These are phyloP conservation scores for Fragum sueziense DNA, from an alignment of 2,888 invertebrate genomes.

Conservation along the genomic window DNA sequence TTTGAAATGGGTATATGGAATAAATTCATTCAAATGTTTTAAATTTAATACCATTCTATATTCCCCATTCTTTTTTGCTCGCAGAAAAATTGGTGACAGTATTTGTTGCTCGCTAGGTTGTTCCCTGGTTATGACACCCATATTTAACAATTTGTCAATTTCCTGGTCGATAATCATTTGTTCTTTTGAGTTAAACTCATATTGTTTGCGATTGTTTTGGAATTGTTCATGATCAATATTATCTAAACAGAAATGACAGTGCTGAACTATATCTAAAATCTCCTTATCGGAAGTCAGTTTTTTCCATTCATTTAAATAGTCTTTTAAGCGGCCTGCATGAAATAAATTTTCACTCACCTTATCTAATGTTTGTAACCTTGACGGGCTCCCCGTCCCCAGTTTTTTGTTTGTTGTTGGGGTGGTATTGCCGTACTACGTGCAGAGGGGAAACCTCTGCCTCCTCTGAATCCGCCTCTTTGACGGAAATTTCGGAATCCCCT, in stretches of 20 bases:
- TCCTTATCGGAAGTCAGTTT: conserved; percentile 30
- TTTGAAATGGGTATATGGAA: conserved; percentile 53
- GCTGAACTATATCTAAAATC: conserved; percentile 38
- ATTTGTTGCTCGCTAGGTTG: conserved; percentile 6
- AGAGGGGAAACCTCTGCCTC: background rate
- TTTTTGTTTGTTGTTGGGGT: conserved; percentile 22
- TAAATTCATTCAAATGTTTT: conserved; percentile 41
- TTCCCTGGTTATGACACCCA: conserved; percentile 16
- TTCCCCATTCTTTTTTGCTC: conserved; percentile 48
- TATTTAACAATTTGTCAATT: conserved; percentile 28
- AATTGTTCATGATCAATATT: background rate
- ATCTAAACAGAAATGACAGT: conserved; percentile 37
- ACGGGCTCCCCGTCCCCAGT: background rate
- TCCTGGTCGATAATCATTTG: conserved; percentile 12
- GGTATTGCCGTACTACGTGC: background rate
- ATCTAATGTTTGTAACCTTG: background rate
- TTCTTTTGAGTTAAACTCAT: conserved; percentile 23
- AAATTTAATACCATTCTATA: conserved; percentile 52
- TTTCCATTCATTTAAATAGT: conserved; percentile 40
- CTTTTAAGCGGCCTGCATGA: conserved; percentile 32
- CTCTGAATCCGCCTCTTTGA: background rate
- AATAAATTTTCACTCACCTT: conserved; percentile 1
- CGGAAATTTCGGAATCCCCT: background rate
- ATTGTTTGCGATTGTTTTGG: background rate
- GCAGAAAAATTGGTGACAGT: conserved; percentile 44